Percentiles rank a stretch among this genome's conserved stretches.
phyloP scores from a whole-genome alignment of 2,113 vertebrate genomes.

The Aldabrachelys gigantea region DNA sequence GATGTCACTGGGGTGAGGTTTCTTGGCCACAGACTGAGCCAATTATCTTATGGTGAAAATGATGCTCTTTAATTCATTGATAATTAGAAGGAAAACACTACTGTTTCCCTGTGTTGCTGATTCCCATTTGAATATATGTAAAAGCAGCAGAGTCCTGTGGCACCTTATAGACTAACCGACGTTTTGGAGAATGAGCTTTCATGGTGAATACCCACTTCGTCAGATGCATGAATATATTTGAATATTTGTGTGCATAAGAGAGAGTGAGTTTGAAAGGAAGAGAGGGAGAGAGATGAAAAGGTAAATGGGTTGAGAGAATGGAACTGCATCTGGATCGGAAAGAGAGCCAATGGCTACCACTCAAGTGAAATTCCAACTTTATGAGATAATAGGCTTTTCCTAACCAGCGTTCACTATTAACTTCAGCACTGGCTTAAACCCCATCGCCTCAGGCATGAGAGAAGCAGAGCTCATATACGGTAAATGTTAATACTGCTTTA shows the following conservation, averaged over 20 bases:
- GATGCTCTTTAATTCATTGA: neutral
- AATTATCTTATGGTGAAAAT: neutral
- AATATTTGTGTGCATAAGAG: neutral
- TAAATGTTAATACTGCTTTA: slow-evolving; percentile 77
- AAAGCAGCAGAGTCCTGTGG: no score
- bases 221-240: no score
- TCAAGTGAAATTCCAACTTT: slow-evolving; percentile 68
- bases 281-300: neutral
- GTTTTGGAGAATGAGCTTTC: no score
- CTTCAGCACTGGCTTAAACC: slow-evolving; percentile 61
- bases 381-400: slow-evolving; percentile 70
- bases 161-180: no score
- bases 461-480: slow-evolving; percentile 64
- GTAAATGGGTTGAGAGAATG: slow-evolving; percentile 12
- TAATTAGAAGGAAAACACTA: neutral
- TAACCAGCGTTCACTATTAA: slow-evolving; percentile 66
- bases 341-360: slow-evolving; percentile 52
- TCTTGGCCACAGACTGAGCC: neutral
- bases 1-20: neutral
- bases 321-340: slow-evolving; percentile 30
- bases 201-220: no score
- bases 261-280: neutral
- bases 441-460: slow-evolving; percentile 58
- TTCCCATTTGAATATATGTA: neutral
- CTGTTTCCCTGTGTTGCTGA: neutral